phyloP scores from a whole-genome alignment of 2,113 vertebrate genomes.

The Bolborhynchus lineola region DNA sequence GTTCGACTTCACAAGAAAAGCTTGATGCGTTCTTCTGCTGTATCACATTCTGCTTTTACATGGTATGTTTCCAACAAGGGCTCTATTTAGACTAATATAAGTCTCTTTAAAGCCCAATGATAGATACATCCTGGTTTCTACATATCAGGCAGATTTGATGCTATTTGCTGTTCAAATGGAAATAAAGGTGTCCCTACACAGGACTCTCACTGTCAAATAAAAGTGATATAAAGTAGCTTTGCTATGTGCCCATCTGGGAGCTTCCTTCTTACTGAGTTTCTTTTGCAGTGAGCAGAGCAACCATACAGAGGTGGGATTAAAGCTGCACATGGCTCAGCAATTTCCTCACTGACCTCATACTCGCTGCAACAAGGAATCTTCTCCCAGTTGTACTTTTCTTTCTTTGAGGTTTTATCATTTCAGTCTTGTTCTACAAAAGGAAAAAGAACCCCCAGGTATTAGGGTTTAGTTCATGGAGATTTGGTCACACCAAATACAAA shows the following conservation, averaged over 20 bases:
- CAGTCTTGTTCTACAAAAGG: neutral
- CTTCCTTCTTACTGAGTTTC: neutral
- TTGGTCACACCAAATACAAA: neutral
- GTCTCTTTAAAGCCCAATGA: neutral
- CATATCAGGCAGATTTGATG: neutral
- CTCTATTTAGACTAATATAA: neutral
- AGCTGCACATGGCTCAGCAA: neutral
- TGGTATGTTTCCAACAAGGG: neutral
- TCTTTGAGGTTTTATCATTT: neutral
- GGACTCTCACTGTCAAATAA: neutral
- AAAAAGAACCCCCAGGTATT: neutral
- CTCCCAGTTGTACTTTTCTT: neutral
- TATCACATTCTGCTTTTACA: neutral
- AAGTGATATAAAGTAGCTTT: neutral
- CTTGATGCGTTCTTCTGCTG: neutral
- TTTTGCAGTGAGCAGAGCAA: neutral
- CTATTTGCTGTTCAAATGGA: neutral
- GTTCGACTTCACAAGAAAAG: neutral
- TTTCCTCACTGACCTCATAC: neutral
- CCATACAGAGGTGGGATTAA: rapidly evolving
- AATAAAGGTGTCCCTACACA: neutral
- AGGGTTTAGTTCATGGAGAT: neutral
- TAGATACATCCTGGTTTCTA: neutral
- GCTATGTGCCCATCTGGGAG: neutral
- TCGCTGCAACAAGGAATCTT: neutral